Percentiles rank a stretch among this genome's conserved stretches.
Conservation (phyloP, 2,888 invertebrate genomes). For the Drosophila macrospina region DNA sequence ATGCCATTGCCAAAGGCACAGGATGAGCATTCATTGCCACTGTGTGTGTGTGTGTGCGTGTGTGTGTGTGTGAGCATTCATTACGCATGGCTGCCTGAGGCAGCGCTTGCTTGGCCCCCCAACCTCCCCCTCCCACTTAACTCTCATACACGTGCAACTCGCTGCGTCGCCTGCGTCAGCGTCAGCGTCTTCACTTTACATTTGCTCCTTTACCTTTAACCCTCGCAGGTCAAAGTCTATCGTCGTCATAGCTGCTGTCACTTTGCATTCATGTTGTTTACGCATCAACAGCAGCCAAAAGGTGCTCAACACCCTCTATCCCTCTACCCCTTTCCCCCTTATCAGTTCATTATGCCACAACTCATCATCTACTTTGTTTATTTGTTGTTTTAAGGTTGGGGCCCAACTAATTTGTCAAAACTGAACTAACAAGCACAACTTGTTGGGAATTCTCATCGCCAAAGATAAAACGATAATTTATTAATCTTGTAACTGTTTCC, state of each 20-base stretch:
- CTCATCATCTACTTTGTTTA: slow-evolving; percentile 23
- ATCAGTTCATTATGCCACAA: slow-evolving; percentile 4
- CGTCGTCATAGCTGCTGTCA: slow-evolving; percentile 68
- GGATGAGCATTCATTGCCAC: slow-evolving; percentile 47
- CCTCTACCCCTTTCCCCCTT: not conserved
- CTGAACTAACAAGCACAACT: slow-evolving; percentile 15
- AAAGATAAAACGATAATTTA: slow-evolving; percentile 37
- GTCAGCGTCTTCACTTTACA: slow-evolving; percentile 19
- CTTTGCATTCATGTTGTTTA: slow-evolving; percentile 74
- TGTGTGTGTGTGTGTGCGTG: slow-evolving; percentile 31
- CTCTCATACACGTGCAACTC: slow-evolving; percentile 19
- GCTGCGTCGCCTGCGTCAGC: slow-evolving; percentile 31
- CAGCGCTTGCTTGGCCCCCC: slow-evolving; percentile 1
- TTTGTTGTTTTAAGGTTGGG: slow-evolving; percentile 11
- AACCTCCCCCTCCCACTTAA: slow-evolving; percentile 10
- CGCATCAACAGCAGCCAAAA: slow-evolving; percentile 58
- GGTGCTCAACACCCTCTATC: slow-evolving; percentile 34
- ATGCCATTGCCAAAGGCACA: slow-evolving; percentile 12
- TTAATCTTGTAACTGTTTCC: slow-evolving; percentile 42
- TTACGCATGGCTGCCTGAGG: slow-evolving; percentile 51
- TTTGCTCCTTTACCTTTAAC: slow-evolving; percentile 33
- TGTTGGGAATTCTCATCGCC: slow-evolving; percentile 6
- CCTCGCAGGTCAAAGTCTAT: slow-evolving; percentile 49
- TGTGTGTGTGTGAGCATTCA: slow-evolving; percentile 50
- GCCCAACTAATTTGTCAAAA: slow-evolving; percentile 44